Base-by-base conservation (phyloP, 2,888 invertebrate genomes). In the Corythucha ciliata region DNA sequence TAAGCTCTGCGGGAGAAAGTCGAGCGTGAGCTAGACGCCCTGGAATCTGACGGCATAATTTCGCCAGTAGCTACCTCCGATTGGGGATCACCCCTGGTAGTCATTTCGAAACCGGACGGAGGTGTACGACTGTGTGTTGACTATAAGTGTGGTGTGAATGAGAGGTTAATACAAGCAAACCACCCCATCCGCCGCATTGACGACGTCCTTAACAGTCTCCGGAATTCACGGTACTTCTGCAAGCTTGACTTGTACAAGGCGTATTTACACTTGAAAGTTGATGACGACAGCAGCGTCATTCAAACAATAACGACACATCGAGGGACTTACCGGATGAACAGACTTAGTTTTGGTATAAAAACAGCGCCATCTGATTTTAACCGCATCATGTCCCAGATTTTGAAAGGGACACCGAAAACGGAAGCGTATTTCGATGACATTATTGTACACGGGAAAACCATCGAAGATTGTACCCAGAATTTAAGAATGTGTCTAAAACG, bases 301-400 rank as follows among this genome's bases (percentile, higher is more conserved):
- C 42, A 42, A 26, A 42, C 42, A 12, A 42, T 42, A 5, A 4
- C 42, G 4, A 42, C 42, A 22, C 42, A 42, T 26, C 24, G 26
- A 4, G 42, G 42, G 7, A 25, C 14, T 7, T 42, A 25, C 16
- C 4, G 25, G 4, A 42, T 42, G 42, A 20, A 42, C 14, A 25
- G 42, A 5, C 42, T 42, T 4, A 42, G 42, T 25, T 42, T 42
- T 25, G 42, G 42, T 6, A 42, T 42, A 8, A 42, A 42, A 42
- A 42, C 42, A 3, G 42, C 42, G 7, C 42, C 42, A 8, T 4
- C 42, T n/a, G 42, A 42, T 8, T 42, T 42, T 25, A 42, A 42
- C 18, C 20, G 42, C 25, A 26, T 42, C 4, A 8, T 42, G 4
- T 42, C 26, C 4, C 42, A 42, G 26, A 14, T 42, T 42, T 20